A percentile compares a stretch with the other conserved stretches of the same genome.
These are phyloP conservation scores for Cyanoramphus novaezelandiae DNA, from an alignment of 2,113 vertebrate species.

Conservation along the genomic window DNA sequence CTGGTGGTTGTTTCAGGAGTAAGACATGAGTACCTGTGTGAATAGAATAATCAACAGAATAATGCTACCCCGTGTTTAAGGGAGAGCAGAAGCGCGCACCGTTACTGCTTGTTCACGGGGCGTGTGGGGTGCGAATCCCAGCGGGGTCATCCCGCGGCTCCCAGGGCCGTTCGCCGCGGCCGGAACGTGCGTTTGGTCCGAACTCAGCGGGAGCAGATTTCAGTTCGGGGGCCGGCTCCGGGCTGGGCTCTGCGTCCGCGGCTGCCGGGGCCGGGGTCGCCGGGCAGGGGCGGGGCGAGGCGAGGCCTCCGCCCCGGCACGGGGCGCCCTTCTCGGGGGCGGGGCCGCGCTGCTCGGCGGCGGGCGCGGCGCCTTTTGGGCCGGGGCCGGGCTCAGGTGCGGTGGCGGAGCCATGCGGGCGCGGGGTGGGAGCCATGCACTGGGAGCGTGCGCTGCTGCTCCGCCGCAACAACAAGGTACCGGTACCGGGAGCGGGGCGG, in stretches of 20 bases:
- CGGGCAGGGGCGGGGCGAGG: too few relatives aligned
- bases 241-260: too few relatives aligned
- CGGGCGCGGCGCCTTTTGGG: background rate
- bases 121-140: background rate
- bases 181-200: too few relatives aligned
- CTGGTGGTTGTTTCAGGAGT: background rate
- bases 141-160: background rate
- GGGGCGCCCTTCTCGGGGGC: too few relatives aligned
- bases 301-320: background rate
- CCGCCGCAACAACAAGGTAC: slow-evolving; percentile 74
- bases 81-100: background rate
- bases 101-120: background rate
- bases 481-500: too few relatives aligned
- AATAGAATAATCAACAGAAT: background rate
- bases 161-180: background rate
- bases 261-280: too few relatives aligned
- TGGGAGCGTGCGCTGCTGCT: slow-evolving; percentile 76
- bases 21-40: background rate
- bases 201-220: too few relatives aligned
- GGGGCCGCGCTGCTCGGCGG: background rate
- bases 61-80: background rate
- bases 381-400: background rate
- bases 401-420: background rate
- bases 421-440: slow-evolving; percentile 64
- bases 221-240: too few relatives aligned